Base-by-base conservation (phyloP, 2,888 invertebrate genomes). In the Acleris cristana region DNA sequence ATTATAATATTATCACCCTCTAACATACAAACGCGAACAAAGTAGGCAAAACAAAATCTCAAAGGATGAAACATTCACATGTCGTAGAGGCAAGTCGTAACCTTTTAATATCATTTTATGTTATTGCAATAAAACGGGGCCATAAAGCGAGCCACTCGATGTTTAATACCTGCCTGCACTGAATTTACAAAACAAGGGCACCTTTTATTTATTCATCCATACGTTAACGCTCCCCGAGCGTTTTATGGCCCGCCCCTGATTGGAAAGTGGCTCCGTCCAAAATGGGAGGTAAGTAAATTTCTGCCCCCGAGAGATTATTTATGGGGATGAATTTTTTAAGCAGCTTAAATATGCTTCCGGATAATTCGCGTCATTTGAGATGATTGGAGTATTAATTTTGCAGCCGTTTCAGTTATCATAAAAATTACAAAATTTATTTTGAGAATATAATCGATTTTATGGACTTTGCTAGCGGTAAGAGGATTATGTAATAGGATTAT, bases 201-300 rank as follows among this genome's bases (percentile, higher is more conserved):
- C 30, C 6, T 30, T 60, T 60, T 40, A 59, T 59, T 59, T 51
- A 60, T 60, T 60, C 45, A 26, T 51, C 51, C 49, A 60, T 51
- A 34, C 48, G 59, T 34, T 59, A 59, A 51, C 59, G 21, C 12
- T 30, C 19, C 55, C 18, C 18, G 58, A 4, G 58, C n/a, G 49
- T 51, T 60, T 60, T 60, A 60, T 60, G 59, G 59, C 58, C 48
- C 48, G 23, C 48, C 18, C 23, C 48, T 58, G 58, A 58, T 58
- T 58, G 58, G 58, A 48, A 58, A 58, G 56, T 23, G 56, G 48
- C 57, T 45, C 14, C 56, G 18, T 45, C 44, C 58, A 58, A 58
- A 58, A 48, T 58, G 58, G 48, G 10, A 18, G 48, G 23, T 58
- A 58, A 48, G 58, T 58, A 58, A 58, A 58, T 58, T 48, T 48